phyloP scores from a whole-genome alignment of 2,797 vertebrate genomes.

The Allobates femoralis region DNA sequence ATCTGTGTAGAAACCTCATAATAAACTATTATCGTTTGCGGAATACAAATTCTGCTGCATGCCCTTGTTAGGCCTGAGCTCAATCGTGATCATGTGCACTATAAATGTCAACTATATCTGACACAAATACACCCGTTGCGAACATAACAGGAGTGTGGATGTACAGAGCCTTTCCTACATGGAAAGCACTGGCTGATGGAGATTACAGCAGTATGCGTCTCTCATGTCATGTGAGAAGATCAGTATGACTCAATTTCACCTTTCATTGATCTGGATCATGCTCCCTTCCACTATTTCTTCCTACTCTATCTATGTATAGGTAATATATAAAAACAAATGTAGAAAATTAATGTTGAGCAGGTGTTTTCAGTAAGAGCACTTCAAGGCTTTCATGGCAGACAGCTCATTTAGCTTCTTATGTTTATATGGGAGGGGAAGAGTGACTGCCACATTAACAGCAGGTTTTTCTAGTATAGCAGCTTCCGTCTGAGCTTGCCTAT shows the following conservation, averaged over 20 bases:
- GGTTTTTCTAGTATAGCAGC: constrained; percentile 52
- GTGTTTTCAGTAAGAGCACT: background rate
- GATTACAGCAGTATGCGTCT: background rate
- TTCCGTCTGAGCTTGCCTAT: constrained; percentile 12
- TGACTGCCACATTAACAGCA: background rate
- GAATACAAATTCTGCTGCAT: too few species aligned
- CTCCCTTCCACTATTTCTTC: background rate
- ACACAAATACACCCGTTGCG: too few species aligned
- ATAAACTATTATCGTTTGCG: too few species aligned
- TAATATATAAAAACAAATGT: background rate
- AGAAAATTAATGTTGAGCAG: background rate
- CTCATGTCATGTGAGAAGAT: background rate
- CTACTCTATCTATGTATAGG: background rate
- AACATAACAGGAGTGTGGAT: background rate
- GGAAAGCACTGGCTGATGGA: background rate
- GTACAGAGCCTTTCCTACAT: background rate
- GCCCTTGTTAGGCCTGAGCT: too few species aligned
- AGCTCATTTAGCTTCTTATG: background rate
- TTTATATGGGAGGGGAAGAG: constrained; percentile 19
- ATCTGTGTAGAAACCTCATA: too few species aligned
- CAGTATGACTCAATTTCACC: background rate
- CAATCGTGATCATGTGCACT: too few species aligned
- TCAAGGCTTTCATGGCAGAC: background rate
- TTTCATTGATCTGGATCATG: background rate
- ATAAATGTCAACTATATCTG: too few species aligned